Percentiles rank a stretch among this genome's conserved stretches.
Evolutionary conservation across 2,888 invertebrate species (phyloP).

Genomic region (Drosophila recens): DNA sequence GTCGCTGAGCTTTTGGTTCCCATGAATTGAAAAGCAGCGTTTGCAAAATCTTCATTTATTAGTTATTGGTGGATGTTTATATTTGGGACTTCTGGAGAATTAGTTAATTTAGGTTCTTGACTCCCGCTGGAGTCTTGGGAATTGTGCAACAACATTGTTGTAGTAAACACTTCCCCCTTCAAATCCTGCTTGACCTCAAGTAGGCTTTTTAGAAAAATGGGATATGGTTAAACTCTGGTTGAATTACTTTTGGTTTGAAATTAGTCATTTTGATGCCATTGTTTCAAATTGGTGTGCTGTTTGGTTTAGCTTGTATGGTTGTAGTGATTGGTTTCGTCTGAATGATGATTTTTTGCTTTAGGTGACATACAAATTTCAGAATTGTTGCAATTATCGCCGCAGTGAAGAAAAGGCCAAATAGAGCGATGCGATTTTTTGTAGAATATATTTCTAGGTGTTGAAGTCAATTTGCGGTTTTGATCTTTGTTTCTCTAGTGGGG

Average conservation of each 20-base stretch:
- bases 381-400: too few relatives aligned
- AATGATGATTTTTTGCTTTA: too few relatives aligned
- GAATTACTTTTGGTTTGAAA: background rate
- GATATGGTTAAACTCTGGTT: background rate
- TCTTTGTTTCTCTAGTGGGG: too few relatives aligned
- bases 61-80: conserved; percentile 1
- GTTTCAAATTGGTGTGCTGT: too few relatives aligned
- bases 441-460: too few relatives aligned
- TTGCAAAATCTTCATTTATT: background rate
- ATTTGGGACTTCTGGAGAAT: background rate
- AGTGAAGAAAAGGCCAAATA: too few relatives aligned
- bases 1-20: background rate
- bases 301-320: too few relatives aligned
- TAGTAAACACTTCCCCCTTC: background rate
- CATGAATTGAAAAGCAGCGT: background rate
- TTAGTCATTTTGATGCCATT: background rate
- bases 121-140: background rate
- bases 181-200: conserved; percentile 2
- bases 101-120: background rate
- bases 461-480: too few relatives aligned
- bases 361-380: too few relatives aligned
- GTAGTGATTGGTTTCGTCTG: too few relatives aligned
- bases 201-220: background rate
- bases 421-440: too few relatives aligned
- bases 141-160: background rate